Base-by-base conservation (phyloP, 2,797 vertebrate genomes). In the Sebastes miniatus region DNA sequence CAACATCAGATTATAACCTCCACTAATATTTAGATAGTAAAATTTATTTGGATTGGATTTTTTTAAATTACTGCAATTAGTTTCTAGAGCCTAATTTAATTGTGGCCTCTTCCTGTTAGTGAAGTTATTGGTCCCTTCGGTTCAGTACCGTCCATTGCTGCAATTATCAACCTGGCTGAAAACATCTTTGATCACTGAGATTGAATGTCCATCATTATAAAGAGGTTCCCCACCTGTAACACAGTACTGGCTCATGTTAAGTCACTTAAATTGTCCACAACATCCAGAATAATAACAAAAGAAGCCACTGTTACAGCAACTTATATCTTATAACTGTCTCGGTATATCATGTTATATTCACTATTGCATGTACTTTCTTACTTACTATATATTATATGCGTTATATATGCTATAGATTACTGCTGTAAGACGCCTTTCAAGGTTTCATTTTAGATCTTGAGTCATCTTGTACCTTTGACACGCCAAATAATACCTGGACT, bases 391-490 rank as follows among this genome's bases (percentile, higher is more conserved):
- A 10, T 32, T 24, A 20, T 25, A 8, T 34, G 0, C 4, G 0
- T n/a, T 52, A 20, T n/a, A 52, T 52, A 43, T 29, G 25, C 39
- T 62, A 16, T 58, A 47, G 43, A 47, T 47, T 47, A 47, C 43
- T 47, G 7, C 4, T 34, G 2, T 56, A 65, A 56, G 6, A 71
- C 29, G 16, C 36, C 22, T 50, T 65, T 65, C 14, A 24, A 22
- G 11, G 29, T 36, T 69, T 43, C 16, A 4, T 47, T 67, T 81
- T 6, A 29, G 22, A 43, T 54, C 6, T 61, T 59, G 6, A 13
- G 24, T 81, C 39, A 43, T 43, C 5, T 74, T 69, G 5, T 63
- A 39, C 10, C 34, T 76, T 64, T 69, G 24, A 36, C 32, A 36
- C 22, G 4, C 58, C 27, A 74, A 64, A 27, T 29, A 52, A 64